Evolutionary conservation across 2,113 vertebrate species (phyloP).

Genomic region (Anser brachyrhynchus): DNA sequence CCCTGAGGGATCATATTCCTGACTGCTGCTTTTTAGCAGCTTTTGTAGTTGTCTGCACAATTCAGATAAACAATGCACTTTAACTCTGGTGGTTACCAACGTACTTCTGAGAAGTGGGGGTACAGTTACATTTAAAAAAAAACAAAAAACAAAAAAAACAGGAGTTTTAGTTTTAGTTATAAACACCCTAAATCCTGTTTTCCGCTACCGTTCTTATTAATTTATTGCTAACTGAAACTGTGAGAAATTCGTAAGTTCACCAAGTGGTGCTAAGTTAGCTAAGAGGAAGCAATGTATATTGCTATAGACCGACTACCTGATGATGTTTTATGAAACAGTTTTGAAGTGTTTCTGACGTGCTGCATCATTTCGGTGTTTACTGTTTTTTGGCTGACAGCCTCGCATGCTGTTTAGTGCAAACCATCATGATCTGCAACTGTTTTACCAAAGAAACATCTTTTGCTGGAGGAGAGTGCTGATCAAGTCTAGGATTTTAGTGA

Average conservation of each 20-base stretch:
- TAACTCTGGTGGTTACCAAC: background rate
- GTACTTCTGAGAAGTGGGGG: background rate
- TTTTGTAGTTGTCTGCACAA: background rate
- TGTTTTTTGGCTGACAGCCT: background rate
- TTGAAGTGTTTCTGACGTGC: background rate
- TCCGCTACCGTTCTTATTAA: background rate
- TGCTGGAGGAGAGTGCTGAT: background rate
- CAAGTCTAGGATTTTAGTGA: background rate
- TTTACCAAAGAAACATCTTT: background rate
- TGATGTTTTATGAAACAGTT: background rate
- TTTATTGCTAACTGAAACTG: background rate
- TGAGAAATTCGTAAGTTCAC: background rate
- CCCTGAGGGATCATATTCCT: background rate
- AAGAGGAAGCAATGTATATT: background rate
- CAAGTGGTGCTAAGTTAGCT: accelerated
- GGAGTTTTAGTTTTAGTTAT: background rate
- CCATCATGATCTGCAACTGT: background rate
- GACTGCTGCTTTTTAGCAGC: background rate
- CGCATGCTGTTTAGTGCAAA: background rate
- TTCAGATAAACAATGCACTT: background rate
- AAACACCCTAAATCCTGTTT: background rate
- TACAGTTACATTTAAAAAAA: background rate
- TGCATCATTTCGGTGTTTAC: background rate
- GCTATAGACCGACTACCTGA: background rate
- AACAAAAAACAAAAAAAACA: background rate